phyloP scores from a whole-genome alignment of 2,113 vertebrate genomes.

The Phodopus roborovskii region DNA sequence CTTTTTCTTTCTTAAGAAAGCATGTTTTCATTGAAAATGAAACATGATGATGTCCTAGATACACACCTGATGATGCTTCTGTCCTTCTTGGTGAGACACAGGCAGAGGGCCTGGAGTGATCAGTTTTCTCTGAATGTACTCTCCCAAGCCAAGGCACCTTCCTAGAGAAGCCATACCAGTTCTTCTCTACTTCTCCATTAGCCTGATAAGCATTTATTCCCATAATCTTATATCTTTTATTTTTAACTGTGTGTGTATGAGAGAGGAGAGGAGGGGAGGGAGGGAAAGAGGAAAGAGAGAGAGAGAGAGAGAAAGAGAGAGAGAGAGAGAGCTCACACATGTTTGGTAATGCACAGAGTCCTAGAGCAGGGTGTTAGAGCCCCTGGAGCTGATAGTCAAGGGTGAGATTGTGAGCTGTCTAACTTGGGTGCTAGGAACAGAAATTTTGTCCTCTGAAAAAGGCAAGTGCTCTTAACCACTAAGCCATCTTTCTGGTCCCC shows the following conservation, averaged over 20 bases:
- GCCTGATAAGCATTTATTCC: neutral
- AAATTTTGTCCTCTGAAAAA: neutral
- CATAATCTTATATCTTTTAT: neutral
- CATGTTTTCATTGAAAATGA: neutral
- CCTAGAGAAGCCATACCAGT: neutral
- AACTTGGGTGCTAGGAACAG: neutral
- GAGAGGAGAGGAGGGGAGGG: too few relatives aligned
- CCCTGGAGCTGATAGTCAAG: neutral
- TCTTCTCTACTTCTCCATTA: neutral
- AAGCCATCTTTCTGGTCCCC: neutral
- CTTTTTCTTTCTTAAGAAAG: slow-evolving; percentile 24
- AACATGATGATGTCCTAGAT: neutral
- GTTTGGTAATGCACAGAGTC: neutral
- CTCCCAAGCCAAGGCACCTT: neutral
- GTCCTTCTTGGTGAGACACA: neutral
- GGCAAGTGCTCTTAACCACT: neutral
- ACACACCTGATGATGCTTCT: too few relatives aligned
- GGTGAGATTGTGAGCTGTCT: neutral
- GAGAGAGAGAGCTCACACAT: neutral
- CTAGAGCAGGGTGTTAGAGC: neutral
- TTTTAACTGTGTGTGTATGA: neutral
- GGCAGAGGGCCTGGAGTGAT: neutral
- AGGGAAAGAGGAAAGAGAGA: too few relatives aligned
- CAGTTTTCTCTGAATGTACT: neutral
- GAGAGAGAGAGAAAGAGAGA: neutral